Base-by-base conservation (phyloP, 2,113 vertebrate species). In the Neotoma lepida region DNA sequence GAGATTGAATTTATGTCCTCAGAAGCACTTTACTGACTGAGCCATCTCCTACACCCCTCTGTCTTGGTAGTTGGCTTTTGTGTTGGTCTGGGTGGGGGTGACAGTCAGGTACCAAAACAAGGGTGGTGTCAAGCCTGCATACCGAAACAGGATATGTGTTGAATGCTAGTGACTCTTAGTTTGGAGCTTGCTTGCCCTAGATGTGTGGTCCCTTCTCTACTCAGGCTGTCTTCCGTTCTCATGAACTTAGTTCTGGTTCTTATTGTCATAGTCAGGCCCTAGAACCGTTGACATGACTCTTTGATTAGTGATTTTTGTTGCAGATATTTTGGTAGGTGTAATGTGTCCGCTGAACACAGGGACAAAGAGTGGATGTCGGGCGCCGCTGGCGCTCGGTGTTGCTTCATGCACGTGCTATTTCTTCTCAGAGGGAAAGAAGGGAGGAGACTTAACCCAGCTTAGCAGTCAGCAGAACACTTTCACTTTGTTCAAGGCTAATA, bases 171-270 rank as follows among this genome's bases (percentile, higher is more conserved):
- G 68, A 51, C 56, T 81, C 41, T 89, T 74, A 6, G 15, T 95
- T 61, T 94, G 93, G 68, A 89, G 76, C 74, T 39, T 76, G 66
- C 86, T 96, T 96, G 51, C 33, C 41, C 63, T 71, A 74, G 63
- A 56, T 76, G 41, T 26, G 76, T 81, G 39, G 39, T 91, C 87
- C 10, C 51, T 93, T 97, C 94, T 82, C 22, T n/a, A 5, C 24
- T 76, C 35, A 73, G 13, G n/a, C 68, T 61, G 41, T 46, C 61
- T 87, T 63, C 44, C 12, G 17, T 39, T 89, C 73, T 35, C 30
- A 6, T 41, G 49, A 68, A 61, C 54, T 71, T 86, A 17, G 9
- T 97, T 97, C 89, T 96, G 78, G 84, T 96, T 92, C 92, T 95
- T 39, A 4, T 95, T 95, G 92, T 96, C 90, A 58, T 1, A 3